phyloP scores from a whole-genome alignment of 2,888 invertebrate genomes.

The Cinara cedri region DNA sequence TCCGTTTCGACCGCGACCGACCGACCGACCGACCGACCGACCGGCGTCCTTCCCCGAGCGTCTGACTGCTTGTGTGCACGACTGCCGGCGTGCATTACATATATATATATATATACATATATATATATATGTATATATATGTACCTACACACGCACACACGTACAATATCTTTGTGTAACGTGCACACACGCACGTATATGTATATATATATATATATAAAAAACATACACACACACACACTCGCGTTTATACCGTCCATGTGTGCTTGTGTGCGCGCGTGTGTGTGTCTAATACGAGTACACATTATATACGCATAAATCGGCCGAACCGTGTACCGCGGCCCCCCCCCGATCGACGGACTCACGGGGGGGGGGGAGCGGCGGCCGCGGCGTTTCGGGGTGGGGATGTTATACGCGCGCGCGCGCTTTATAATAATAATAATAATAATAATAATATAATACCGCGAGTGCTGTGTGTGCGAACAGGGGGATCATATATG shows the following conservation, averaged over 20 bases:
- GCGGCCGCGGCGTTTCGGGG: constrained; percentile 4
- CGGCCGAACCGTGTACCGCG: neutral
- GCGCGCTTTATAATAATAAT: neutral
- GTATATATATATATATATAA: too few species aligned
- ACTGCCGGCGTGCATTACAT: neutral
- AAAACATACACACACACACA: too few species aligned
- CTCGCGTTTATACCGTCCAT: too few species aligned
- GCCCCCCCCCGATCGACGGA: neutral
- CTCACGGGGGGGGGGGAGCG: neutral
- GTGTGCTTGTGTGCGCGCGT: neutral
- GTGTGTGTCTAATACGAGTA: neutral
- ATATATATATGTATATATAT: neutral
- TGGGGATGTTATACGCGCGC: neutral
- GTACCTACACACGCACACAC: neutral
- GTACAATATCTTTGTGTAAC: too few species aligned
- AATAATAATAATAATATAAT: neutral
- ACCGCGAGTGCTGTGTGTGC: neutral
- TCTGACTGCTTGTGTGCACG: constrained; percentile 7
- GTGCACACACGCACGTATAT: too few species aligned
- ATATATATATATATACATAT: neutral
- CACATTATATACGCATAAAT: too few species aligned
- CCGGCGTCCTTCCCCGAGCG: constrained; percentile 35
- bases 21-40: neutral
- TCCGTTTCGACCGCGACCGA: too few species aligned
- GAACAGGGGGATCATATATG: neutral